These are phyloP conservation scores for Potamarius usumacintae DNA, from an alignment of 2,113 vertebrate genomes.

Conservation along the genomic window DNA sequence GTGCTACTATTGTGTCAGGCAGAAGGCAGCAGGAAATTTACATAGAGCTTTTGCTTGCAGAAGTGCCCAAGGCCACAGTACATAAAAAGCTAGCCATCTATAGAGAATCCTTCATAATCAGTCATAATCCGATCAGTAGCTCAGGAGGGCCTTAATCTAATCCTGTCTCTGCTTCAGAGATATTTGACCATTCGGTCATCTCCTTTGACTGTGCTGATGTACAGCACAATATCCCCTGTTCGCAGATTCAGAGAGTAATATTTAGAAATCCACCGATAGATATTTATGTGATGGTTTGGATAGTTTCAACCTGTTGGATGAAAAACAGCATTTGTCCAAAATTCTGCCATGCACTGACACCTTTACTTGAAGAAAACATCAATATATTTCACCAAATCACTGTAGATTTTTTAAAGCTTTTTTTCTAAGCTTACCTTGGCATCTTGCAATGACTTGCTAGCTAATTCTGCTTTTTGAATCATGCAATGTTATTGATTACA, in stretches of 20 bases:
- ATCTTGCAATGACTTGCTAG: neutral
- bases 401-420: neutral
- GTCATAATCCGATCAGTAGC: conserved; percentile 45
- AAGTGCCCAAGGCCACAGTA: conserved; percentile 56
- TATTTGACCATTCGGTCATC: neutral
- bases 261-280: conserved; percentile 2
- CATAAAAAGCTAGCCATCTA: conserved; percentile 50
- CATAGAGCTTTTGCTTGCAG: conserved; percentile 61
- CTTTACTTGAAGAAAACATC: neutral
- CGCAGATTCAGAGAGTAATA: conserved; percentile 29
- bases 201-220: conserved; percentile 31
- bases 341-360: neutral
- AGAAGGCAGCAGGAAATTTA: conserved; percentile 51
- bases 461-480: neutral
- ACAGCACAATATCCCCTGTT: conserved; percentile 19
- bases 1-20: conserved; percentile 26
- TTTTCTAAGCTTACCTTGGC: neutral
- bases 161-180: conserved; percentile 17
- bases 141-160: conserved; percentile 28
- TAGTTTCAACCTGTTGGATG: neutral
- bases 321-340: neutral
- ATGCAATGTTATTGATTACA: neutral
- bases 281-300: neutral
- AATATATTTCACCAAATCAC: neutral
- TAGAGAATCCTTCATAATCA: conserved; percentile 43